Base-by-base conservation (phyloP, 2,797 vertebrate species). In the Champsocephalus gunnari region DNA sequence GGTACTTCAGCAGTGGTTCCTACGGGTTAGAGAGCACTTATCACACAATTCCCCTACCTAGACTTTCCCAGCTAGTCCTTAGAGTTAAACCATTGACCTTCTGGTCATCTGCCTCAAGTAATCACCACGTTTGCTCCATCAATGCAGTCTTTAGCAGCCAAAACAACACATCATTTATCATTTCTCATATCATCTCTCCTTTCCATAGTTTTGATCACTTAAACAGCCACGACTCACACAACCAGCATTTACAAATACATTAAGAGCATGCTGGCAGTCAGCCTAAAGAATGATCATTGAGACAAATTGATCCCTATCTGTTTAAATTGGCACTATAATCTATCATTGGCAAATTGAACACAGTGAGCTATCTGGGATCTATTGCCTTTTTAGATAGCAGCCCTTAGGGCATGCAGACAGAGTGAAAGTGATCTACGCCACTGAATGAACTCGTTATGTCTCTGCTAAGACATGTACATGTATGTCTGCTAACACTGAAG, bases 301-400 rank as follows among this genome's bases (percentile, higher is more conserved):
- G 96, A 98, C 96, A 97, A 97, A 98, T 99, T 96, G 97, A 98
- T 97, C 96, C 94, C 96, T 96, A 96, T 96, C 97, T 95, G 93
- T 97, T 97, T 96, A 97, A 97, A 98, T 96, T 97, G 97, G 96
- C 96, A 96, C 95, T 94, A 95, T 96, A 97, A 98, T 98, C 96
- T 96, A 97, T 99, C 97, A 98, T 96, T 96, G 95, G 95, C 94
- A 96, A 96, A 97, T 95, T 94, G 94, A 96, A 96, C 96, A 95
- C 95, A 94, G 94, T 95, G 95, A 96, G 96, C 95, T 97, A 96
- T 97, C 95, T 96, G 93, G 90, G 94, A 96, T 97, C 95, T 95
- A 94, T 95, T 94, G 94, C 94, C 92, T 94, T 96, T 95, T 95
- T 93, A 96, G 95, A 94, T 95, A 87, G 86, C 92, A 91, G 95